Conservation (phyloP, 2,113 vertebrate species). For the Chrysochloris asiatica region DNA sequence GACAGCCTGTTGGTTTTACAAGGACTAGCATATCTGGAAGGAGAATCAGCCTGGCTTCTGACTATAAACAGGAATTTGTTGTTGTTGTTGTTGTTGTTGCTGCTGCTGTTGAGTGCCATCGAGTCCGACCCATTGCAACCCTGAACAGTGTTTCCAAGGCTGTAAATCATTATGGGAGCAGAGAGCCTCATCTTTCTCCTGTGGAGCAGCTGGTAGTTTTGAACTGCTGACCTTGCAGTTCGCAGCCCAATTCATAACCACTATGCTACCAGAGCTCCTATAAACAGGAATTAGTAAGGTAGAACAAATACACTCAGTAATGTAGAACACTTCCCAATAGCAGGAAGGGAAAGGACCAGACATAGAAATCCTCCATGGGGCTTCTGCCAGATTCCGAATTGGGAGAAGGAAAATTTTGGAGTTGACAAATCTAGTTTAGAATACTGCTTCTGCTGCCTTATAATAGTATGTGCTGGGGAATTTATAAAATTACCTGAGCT, state of each 20-base stretch:
- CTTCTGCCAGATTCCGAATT: conserved; percentile 7
- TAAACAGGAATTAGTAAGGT: conserved; percentile 72
- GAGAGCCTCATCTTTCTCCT: no score
- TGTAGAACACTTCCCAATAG: conserved; percentile 13
- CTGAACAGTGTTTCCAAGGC: no score
- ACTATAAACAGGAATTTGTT: conserved; percentile 74
- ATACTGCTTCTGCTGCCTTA: neutral
- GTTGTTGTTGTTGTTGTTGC: no score
- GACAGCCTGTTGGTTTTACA: conserved; percentile 68
- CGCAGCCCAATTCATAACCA: no score
- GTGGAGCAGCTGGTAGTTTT: no score
- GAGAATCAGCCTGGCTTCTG: conserved; percentile 58
- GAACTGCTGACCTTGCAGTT: no score
- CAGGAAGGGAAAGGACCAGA: neutral
- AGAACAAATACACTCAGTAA: conserved; percentile 56
- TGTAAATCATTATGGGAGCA: no score
- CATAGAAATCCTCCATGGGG: neutral
- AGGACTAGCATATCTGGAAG: conserved; percentile 40
- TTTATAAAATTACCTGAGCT: neutral
- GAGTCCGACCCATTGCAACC: no score
- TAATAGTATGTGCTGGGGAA: neutral
- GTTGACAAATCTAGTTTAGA: neutral
- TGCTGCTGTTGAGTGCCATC: no score
- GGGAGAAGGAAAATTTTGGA: neutral
- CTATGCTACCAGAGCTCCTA: no score